Conservation (phyloP, 64 coral and sea anemone species). For the Dendrophyllia cribrosa region DNA sequence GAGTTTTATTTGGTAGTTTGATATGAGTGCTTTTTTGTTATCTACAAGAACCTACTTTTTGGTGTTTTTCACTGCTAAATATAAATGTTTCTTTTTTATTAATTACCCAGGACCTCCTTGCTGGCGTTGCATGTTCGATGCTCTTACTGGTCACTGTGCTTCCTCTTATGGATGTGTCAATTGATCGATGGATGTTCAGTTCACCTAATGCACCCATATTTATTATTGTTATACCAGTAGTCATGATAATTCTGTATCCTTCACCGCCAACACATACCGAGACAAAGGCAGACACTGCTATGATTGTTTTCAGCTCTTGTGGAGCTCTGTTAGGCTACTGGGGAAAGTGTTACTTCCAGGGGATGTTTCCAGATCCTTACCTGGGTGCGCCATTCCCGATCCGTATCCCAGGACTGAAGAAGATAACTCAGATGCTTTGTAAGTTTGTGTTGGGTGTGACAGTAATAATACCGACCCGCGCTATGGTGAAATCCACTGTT, state of each 20-base stretch:
- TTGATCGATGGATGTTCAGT: slow-evolving; percentile 80
- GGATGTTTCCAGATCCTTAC: slow-evolving; percentile 70
- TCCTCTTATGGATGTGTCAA: slow-evolving; percentile 64
- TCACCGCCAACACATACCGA: slow-evolving; percentile 74
- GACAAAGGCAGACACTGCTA: slow-evolving; percentile 84
- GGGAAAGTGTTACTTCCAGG: slow-evolving; percentile 52
- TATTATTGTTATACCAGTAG: slow-evolving; percentile 71
- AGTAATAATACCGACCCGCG: slow-evolving; percentile 72
- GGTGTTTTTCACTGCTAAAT: neutral
- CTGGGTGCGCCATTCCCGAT: slow-evolving; percentile 73
- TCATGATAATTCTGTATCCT: slow-evolving; percentile 83
- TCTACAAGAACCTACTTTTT: too few species aligned
- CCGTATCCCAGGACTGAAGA: slow-evolving; percentile 55
- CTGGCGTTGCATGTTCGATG: slow-evolving; percentile 67
- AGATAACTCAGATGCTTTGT: slow-evolving; percentile 70
- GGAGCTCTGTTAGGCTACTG: slow-evolving; percentile 80
- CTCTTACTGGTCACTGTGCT: slow-evolving; percentile 73
- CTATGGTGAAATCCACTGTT: slow-evolving; percentile 70
- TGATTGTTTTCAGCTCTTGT: slow-evolving; percentile 64
- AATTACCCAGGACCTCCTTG: slow-evolving; percentile 75
- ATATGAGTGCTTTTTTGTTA: too few species aligned
- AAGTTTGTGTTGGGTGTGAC: slow-evolving; percentile 84
- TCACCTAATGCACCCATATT: slow-evolving; percentile 87
- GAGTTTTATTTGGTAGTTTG: too few species aligned
- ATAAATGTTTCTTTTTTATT: neutral